Conservation (phyloP, 2,888 invertebrate species). For the Byasa hedistus region DNA sequence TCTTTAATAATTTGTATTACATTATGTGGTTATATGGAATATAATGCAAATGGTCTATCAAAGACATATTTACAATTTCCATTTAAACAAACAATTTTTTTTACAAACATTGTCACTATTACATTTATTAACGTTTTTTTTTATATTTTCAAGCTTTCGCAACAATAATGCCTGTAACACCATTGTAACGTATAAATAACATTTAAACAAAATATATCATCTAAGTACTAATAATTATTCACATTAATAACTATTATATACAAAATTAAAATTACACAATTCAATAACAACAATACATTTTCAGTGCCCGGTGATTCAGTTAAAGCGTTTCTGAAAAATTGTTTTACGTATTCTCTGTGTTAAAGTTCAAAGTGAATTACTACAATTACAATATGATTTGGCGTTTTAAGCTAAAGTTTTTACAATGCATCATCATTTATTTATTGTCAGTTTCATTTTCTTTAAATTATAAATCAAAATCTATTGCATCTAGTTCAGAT, state of each 20-base stretch:
- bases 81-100: not conserved
- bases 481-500: not conserved
- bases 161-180: not conserved
- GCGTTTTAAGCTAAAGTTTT: not conserved
- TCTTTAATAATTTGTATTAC: not conserved
- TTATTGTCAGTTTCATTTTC: not conserved
- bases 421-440: not conserved
- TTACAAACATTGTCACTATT: not conserved
- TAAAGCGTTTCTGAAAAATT: not conserved
- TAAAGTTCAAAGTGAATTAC: not conserved
- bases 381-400: not conserved
- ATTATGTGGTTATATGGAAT: not conserved
- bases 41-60: not conserved
- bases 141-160: not conserved
- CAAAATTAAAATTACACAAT: conserved; percentile 5
- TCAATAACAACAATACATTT: not conserved
- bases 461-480: not conserved
- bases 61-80: conserved; percentile 1
- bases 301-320: not conserved
- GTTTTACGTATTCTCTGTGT: not conserved
- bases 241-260: conserved; percentile 8
- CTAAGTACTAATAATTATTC: not conserved
- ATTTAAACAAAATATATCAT: conserved; percentile 4
- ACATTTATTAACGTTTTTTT: not conserved
- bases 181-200: not conserved